phyloP scores from a whole-genome alignment of 2,113 vertebrate species.

The Scartelaos histophorus region DNA sequence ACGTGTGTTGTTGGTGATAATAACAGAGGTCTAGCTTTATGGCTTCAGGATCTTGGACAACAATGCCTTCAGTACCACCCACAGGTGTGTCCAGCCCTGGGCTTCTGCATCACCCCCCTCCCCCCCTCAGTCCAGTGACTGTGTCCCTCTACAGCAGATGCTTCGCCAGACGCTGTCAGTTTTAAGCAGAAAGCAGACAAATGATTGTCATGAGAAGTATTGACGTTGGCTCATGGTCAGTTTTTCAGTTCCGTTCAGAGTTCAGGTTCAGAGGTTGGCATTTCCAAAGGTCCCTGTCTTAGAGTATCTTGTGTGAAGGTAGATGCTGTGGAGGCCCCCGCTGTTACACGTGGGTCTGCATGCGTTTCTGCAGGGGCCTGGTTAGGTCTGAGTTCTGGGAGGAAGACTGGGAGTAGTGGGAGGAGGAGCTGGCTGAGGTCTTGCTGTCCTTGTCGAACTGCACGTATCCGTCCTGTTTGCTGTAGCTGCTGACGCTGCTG shows the following conservation, averaged over 20 bases:
- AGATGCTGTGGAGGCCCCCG: constrained; percentile 1
- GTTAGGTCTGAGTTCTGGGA: constrained; percentile 98
- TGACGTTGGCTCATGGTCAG: constrained; percentile 12
- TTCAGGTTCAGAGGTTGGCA: constrained; percentile 7
- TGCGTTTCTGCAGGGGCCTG: constrained; percentile 95
- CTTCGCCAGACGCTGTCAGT: background rate
- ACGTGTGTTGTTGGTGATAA: background rate
- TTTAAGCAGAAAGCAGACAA: constrained; percentile 20
- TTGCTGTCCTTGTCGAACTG: constrained; percentile 99
- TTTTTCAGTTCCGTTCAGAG: constrained; percentile 1
- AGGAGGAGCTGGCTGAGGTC: constrained; percentile 91
- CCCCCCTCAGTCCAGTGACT: background rate
- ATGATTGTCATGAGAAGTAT: constrained; percentile 17
- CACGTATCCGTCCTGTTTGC: constrained; percentile 94
- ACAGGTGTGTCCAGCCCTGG: background rate
- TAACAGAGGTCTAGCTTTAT: background rate
- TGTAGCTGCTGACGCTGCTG: constrained; percentile 97
- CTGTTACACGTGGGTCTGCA: constrained; percentile 95
- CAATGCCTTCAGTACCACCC: background rate
- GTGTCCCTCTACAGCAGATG: background rate
- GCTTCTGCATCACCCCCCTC: background rate
- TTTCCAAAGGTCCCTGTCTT: constrained; percentile 3
- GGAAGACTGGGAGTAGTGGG: constrained; percentile 96
- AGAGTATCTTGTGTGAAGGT: background rate
- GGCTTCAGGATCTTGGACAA: background rate